Evolutionary conservation across 2,797 vertebrate species (phyloP), one percentile per base, ranked within the genome.

Genomic region (Benthosema pterotum): DNA sequence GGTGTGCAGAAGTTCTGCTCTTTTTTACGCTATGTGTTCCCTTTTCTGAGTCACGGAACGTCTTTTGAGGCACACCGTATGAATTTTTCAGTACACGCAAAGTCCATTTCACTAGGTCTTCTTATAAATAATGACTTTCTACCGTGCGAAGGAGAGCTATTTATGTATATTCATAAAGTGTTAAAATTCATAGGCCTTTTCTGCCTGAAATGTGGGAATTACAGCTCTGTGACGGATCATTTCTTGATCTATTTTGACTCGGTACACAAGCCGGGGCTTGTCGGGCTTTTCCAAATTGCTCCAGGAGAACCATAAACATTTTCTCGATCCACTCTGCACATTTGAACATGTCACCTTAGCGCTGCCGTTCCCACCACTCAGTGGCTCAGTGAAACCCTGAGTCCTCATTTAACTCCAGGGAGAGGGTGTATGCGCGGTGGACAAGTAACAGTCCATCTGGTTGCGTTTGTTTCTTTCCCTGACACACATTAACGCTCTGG

Each of bases 51-150:
- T 58, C 19, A 15, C 46, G 48, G 18, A 18, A 22, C 72, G 75
- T 71, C 60, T 42, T 69, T 57, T 60, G 66, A 83, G 72, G 64
- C 67, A 61, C 62, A 19, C 43, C 58, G 15, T 72, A 78, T 77
- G 78, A 82, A 89, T 90, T 84, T 38, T 85, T 87, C 85, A 81
- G 77, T 79, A 91, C 89, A 91, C 54, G 69, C 69, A 90, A 92
- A 92, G 74, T 83, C 89, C 86, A 91, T 92, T 89, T 80, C 68
- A 63, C 60, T 60, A 54, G 70, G 70, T 80, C 32, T 71, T 65
- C 63, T 67, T 69, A 79, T 92, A 43, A 90, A 91, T 91, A 81
- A 91, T 91, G 87, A 63, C 84, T 83, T 22, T 59, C 60, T 75
- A 11, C 67, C 52, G 49, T 77, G 55, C 72, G 52, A 67, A 67